Conservation (phyloP, 1,140 invertebrate species). For the Parasteatoda tepidariorum region DNA sequence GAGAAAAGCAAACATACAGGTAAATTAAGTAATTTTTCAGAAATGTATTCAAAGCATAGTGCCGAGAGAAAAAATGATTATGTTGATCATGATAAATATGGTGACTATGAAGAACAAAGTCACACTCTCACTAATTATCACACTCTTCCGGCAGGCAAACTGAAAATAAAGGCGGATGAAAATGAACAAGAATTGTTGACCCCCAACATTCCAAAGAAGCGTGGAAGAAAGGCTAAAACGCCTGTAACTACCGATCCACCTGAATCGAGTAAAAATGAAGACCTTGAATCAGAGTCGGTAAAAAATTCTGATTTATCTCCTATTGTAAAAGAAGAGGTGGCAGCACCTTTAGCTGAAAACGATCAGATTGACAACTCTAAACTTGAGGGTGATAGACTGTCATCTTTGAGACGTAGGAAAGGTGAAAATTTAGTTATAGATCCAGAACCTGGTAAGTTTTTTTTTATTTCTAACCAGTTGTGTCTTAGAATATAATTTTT, state of each 20-base stretch:
- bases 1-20: slow-evolving; percentile 8
- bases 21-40: neutral
- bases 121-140: slow-evolving; percentile 17
- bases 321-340: neutral
- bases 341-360: neutral
- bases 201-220: slow-evolving; percentile 18
- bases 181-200: neutral
- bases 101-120: neutral
- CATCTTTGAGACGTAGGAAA: slow-evolving; percentile 2
- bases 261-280: slow-evolving; percentile 13
- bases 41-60: slow-evolving; percentile 30
- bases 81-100: slow-evolving; percentile 8
- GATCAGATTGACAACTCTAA: neutral
- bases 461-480: neutral
- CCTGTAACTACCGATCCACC: neutral
- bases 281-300: neutral
- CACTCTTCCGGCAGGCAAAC: slow-evolving; percentile 35
- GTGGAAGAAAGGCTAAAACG: slow-evolving; percentile 30
- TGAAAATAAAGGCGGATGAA: slow-evolving; percentile 14
- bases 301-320: neutral
- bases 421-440: neutral
- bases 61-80: slow-evolving; percentile 42
- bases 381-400: slow-evolving; percentile 1
- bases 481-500: neutral
- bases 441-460: slow-evolving; percentile 32